phyloP scores from a whole-genome alignment of 2,797 vertebrate species.

The Triplophysa bombifrons region DNA sequence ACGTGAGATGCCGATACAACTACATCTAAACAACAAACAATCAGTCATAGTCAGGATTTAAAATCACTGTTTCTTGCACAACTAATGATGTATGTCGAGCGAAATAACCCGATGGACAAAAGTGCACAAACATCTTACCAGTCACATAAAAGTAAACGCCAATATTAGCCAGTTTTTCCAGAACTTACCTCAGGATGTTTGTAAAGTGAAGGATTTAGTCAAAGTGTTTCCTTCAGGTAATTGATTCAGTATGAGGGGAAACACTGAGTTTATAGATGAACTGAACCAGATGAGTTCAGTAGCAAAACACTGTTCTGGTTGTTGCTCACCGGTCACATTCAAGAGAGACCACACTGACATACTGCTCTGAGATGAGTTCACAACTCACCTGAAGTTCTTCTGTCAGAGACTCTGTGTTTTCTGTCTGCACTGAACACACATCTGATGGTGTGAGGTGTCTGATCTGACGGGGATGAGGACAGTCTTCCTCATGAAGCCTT shows the following conservation, averaged over 20 bases:
- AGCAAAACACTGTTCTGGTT: neutral
- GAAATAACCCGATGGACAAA: constrained; percentile 22
- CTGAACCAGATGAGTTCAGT: neutral
- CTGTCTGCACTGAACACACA: neutral
- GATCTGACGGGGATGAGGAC: constrained; percentile 67
- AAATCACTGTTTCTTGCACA: neutral
- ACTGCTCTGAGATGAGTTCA: too few species aligned
- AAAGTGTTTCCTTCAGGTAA: constrained; percentile 57
- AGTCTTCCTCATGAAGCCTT: constrained; percentile 83
- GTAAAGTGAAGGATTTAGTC: constrained; percentile 51
- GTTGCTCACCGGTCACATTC: neutral
- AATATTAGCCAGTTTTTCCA: constrained; percentile 51
- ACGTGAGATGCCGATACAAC: neutral
- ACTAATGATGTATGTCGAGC: neutral
- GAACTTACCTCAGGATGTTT: constrained; percentile 35
- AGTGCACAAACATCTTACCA: constrained; percentile 36
- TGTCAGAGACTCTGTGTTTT: neutral
- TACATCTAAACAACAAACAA: neutral
- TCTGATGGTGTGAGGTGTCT: neutral
- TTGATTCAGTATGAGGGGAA: constrained; percentile 54
- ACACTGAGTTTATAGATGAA: constrained; percentile 10
- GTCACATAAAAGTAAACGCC: constrained; percentile 45
- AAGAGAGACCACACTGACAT: neutral
- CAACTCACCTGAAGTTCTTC: constrained; percentile 18
- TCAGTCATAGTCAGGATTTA: neutral